These are phyloP conservation scores for Clarias gariepinus DNA, from an alignment of 2,113 vertebrate genomes.

Conservation along the genomic window DNA sequence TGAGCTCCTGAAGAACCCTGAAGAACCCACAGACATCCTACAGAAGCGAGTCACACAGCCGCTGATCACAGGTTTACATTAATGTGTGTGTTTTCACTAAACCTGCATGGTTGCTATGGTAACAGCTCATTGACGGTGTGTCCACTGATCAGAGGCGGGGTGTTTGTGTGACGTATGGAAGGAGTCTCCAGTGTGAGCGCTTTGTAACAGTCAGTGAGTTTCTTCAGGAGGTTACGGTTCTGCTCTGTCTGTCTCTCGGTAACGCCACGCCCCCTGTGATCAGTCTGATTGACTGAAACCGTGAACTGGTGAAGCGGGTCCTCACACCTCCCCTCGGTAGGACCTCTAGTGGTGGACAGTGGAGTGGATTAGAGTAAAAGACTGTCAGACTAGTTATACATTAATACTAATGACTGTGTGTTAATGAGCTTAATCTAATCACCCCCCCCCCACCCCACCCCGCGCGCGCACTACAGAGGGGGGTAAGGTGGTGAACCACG, in stretches of 20 bases:
- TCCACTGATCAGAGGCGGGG: too few relatives aligned
- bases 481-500: background rate
- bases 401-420: too few relatives aligned
- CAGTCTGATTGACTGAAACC: background rate
- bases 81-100: too few relatives aligned
- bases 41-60: background rate
- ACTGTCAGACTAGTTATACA: too few relatives aligned
- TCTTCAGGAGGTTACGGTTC: background rate
- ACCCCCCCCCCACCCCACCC: too few relatives aligned
- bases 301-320: background rate
- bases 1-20: background rate
- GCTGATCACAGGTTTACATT: background rate
- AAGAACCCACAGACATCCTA: too few relatives aligned
- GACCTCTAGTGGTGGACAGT: background rate
- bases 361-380: too few relatives aligned
- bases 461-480: too few relatives aligned
- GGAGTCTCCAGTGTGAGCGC: background rate
- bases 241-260: background rate
- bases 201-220: background rate
- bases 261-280: background rate
- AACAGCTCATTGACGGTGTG: background rate
- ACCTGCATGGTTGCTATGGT: background rate
- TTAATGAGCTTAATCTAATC: too few relatives aligned
- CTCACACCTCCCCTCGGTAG: too few relatives aligned
- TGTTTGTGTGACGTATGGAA: background rate